Percentiles rank a stretch among this genome's conserved stretches.
Evolutionary conservation across 2,797 vertebrate species (phyloP).

Genomic region (Bucorvus abyssinicus): DNA sequence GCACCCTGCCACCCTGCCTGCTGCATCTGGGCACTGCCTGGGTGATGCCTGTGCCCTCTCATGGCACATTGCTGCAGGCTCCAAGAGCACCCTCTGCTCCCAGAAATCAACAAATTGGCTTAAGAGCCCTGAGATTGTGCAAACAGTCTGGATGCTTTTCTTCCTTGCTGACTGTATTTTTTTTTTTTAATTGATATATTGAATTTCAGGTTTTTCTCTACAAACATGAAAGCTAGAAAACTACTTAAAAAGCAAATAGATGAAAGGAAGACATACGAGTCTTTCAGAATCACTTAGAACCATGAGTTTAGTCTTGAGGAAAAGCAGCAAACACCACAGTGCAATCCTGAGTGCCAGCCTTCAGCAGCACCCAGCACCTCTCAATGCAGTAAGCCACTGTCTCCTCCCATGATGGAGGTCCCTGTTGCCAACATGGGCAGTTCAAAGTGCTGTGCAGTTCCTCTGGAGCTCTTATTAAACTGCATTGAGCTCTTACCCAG

Average conservation of each 20-base stretch:
- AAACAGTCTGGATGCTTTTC: not conserved
- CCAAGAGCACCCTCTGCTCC: not conserved
- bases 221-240: not conserved
- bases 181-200: not conserved
- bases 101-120: not conserved
- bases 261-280: not conserved
- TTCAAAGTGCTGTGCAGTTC: not conserved
- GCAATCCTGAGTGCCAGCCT: not conserved
- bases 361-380: not conserved
- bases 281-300: not conserved
- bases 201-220: not conserved
- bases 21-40: too few species aligned
- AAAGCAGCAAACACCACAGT: not conserved
- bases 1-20: not conserved
- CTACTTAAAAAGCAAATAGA: not conserved
- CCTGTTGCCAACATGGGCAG: not conserved
- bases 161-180: not conserved
- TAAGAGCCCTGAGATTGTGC: not conserved
- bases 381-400: not conserved
- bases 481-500: not conserved
- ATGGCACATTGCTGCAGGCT: accelerated
- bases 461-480: not conserved
- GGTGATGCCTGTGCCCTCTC: not conserved
- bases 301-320: not conserved
- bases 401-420: accelerated